Evolutionary conservation across 2,888 invertebrate species (phyloP).

Genomic region (Meliscaeva auricollis): DNA sequence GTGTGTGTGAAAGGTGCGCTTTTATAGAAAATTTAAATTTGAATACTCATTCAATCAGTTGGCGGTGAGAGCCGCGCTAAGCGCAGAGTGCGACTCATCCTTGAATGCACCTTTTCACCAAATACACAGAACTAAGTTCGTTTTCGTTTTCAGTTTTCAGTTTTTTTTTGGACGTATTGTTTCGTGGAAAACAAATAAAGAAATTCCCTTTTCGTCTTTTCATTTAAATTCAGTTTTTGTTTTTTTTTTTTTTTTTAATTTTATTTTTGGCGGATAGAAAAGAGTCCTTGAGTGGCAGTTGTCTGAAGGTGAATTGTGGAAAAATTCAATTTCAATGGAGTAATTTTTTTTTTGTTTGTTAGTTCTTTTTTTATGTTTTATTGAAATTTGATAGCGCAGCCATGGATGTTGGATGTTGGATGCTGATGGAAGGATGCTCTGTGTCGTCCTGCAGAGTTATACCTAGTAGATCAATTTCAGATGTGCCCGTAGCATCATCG

Average conservation of each 20-base stretch:
- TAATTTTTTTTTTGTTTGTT: background rate
- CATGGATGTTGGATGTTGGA: conserved; percentile 31
- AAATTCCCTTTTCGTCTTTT: conserved; percentile 54
- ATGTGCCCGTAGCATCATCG: conserved; percentile 48
- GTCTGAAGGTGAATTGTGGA: conserved; percentile 67
- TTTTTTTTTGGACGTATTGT: conserved; percentile 45
- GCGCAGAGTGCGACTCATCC: conserved; percentile 39
- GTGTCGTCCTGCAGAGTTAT: background rate
- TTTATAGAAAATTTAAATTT: conserved; percentile 50
- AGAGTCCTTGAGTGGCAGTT: conserved; percentile 67
- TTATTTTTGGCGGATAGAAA: conserved; percentile 5
- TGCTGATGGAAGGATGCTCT: background rate
- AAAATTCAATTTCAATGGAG: conserved; percentile 58
- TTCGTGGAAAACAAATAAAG: conserved; percentile 65
- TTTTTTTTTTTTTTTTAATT: conserved; percentile 5
- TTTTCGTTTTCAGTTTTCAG: too few species aligned
- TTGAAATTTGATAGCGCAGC: conserved; percentile 59
- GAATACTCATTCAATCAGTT: conserved; percentile 63
- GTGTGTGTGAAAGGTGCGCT: conserved; percentile 48
- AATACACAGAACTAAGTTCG: conserved; percentile 7
- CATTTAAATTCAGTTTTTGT: conserved; percentile 30
- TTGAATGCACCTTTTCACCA: conserved; percentile 58
- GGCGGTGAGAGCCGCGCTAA: background rate
- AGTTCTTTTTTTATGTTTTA: conserved; percentile 34
- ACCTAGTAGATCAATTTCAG: conserved; percentile 55